Percentiles rank a stretch among this genome's conserved stretches.
Evolutionary conservation across 2,113 vertebrate genomes (phyloP).

Genomic region (Puntigrus tetrazona): DNA sequence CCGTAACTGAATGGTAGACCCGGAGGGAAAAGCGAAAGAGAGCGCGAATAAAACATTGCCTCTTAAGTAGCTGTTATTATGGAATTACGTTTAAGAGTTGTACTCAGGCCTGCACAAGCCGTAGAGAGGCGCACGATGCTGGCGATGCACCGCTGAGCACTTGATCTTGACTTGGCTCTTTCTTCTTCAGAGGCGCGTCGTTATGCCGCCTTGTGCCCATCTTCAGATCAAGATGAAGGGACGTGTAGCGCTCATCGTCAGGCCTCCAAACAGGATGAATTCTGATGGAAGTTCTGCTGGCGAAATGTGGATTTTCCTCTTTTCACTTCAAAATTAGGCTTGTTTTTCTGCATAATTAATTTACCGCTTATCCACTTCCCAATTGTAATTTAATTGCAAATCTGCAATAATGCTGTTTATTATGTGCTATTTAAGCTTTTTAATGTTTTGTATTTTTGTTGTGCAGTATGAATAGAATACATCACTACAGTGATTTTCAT

Average conservation of each 20-base stretch:
- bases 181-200: slow-evolving; percentile 94
- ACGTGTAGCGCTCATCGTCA: slow-evolving; percentile 92
- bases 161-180: slow-evolving; percentile 96
- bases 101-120: slow-evolving; percentile 96
- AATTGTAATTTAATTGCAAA: neutral
- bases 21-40: neutral
- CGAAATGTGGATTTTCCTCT: slow-evolving; percentile 30
- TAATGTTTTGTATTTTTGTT: neutral
- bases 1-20: slow-evolving; percentile 94
- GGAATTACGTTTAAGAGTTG: neutral
- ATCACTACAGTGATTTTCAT: neutral
- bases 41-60: neutral
- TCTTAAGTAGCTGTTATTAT: neutral
- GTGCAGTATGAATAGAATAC: neutral
- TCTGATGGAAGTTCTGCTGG: slow-evolving; percentile 77
- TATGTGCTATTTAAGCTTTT: neutral
- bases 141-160: slow-evolving; percentile 97
- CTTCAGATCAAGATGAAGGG: slow-evolving; percentile 94
- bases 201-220: slow-evolving; percentile 98
- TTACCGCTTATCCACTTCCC: neutral
- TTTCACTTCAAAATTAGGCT: neutral
- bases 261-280: slow-evolving; percentile 97
- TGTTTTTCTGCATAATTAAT: neutral
- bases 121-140: slow-evolving; percentile 93
- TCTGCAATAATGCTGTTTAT: neutral